phyloP scores from a whole-genome alignment of 2,888 invertebrate genomes.

The Campopleginae sp. region DNA sequence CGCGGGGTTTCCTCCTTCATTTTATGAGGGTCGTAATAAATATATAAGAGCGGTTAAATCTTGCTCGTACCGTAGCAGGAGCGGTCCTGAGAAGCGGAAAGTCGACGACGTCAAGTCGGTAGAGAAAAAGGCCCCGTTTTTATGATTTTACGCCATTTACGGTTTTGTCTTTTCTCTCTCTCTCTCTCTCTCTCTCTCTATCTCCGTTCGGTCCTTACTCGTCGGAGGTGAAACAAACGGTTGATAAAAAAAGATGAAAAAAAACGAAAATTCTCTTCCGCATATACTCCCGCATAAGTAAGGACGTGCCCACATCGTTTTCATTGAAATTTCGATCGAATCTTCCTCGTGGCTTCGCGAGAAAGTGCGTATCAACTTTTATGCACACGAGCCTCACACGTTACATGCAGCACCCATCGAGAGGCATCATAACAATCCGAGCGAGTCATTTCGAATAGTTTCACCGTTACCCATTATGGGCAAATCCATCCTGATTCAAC shows the following conservation, averaged over 20 bases:
- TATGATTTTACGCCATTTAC: slow-evolving; percentile 61
- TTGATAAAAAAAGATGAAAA: slow-evolving; percentile 31
- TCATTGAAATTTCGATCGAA: slow-evolving; percentile 49
- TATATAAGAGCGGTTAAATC: slow-evolving; percentile 51
- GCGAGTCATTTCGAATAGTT: slow-evolving; percentile 44
- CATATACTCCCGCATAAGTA: slow-evolving; percentile 18
- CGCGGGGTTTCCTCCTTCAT: slow-evolving; percentile 14
- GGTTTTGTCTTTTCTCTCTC: slow-evolving; percentile 44
- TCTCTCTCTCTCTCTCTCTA: slow-evolving; percentile 3
- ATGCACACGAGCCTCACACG: not conserved
- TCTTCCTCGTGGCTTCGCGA: not conserved
- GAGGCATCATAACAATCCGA: not conserved
- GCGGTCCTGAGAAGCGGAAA: slow-evolving; percentile 34
- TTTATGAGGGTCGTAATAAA: slow-evolving; percentile 43
- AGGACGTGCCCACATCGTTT: not conserved
- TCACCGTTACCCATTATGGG: slow-evolving; percentile 36
- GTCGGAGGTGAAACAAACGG: slow-evolving; percentile 36
- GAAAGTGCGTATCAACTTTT: not conserved
- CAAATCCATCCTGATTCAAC: slow-evolving; percentile 13
- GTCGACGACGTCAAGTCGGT: slow-evolving; percentile 26
- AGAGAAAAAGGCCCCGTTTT: slow-evolving; percentile 49
- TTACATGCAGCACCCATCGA: slow-evolving; percentile 4
- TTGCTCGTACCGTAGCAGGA: slow-evolving; percentile 40
- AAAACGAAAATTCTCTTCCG: slow-evolving; percentile 45
- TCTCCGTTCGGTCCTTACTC: not conserved